Base-by-base conservation (phyloP, 2,797 vertebrate genomes). In the Phataginus tetradactyla region DNA sequence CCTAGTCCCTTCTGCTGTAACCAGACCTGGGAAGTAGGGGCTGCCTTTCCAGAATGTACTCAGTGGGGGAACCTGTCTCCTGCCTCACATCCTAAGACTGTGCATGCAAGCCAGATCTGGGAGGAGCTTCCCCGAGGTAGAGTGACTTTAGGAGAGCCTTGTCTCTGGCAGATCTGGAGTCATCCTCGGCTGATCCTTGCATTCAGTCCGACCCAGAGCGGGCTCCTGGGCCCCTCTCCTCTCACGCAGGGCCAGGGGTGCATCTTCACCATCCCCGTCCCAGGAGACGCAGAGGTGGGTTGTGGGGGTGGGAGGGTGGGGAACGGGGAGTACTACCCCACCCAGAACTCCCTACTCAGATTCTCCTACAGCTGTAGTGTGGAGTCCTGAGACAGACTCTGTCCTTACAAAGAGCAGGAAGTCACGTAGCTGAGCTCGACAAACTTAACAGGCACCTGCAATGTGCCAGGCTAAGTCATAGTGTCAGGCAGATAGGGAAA, bases 31-130 rank as follows among this genome's bases (percentile, higher is more conserved):
- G 90, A 75, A 49, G 69, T 17, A 13, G n/a, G 17, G 20, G 59
- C 68, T 75, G 69, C 87, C 66, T 78, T 92, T 87, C 94, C 93
- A 96, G 84, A 79, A 68, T 15, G 83, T 29, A 27, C 63, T 87
- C 89, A 25, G n/a, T 23, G 5, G 20, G 78, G 34, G 32, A 53
- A 78, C 59, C 69, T 79, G 64, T 21, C 77, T 80, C 39, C 66
- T 21, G 29, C 53, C 63, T 59, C 21, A 49, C 6, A 4, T 39
- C 59, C 74, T 49, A 5, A 89, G 59, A 37, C 53, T 21, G 5
- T 25, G 39, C 4, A 1, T 12, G 49, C 61, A 37, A 55, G 78
- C 45, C 57, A 17, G n/a, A 29, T 6, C 8, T 5, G 15, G 42
- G 83, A 79, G 18, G 25, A 20, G 2, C 51, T 66, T 66, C 80